Base-by-base conservation (phyloP, 2,888 invertebrate species). In the Autographa gamma region DNA sequence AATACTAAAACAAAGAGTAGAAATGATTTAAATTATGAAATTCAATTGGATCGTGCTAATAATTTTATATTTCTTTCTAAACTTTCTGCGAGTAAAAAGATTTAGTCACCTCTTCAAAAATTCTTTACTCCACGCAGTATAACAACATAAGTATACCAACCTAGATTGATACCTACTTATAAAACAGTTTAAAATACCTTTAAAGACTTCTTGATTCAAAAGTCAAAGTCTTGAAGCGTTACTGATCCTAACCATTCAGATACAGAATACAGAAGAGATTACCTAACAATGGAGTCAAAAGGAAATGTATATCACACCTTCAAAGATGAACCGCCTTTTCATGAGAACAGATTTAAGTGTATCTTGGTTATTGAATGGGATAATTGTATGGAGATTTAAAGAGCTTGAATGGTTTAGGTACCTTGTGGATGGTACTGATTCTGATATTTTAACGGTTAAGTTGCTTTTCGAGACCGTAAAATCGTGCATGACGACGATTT, bases 261-360 rank as follows among this genome's bases (percentile, higher is more conserved):
- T n/a, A n/a, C n/a, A n/a, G n/a, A n/a, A n/a, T 38, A 41, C 41
- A 60, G 43, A 31, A 65, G 54, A 71, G 73, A 77, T 77, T 72
- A 64, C 52, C 61, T 60, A 74, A 80, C 80, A 81, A 81, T 80
- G n/a, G 70, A 56, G 60, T 60, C 43, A 34, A 63, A 80, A 60
- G 63, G 60, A 60, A 72, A 73, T 54, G 60, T 32, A 58, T 73
- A 71, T 31, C 18, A 63, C 69, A 13, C 52, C 65, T 77, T 77
- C 69, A 72, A 80, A 70, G 80, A 81, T 82, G 68, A 80, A 68
- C 61, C 32, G 58, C 48, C 34, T 61, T 82, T 71, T 67, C 60
- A 59, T 67, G 41, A 65, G 64, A 63, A 68, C 13, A 43, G 41
- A 58, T 69, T 58, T 54, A 5, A 31, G 9, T 66, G 34, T 68